Evolutionary conservation across 1,140 invertebrate genomes (phyloP).

Genomic region (Euura lappo): DNA sequence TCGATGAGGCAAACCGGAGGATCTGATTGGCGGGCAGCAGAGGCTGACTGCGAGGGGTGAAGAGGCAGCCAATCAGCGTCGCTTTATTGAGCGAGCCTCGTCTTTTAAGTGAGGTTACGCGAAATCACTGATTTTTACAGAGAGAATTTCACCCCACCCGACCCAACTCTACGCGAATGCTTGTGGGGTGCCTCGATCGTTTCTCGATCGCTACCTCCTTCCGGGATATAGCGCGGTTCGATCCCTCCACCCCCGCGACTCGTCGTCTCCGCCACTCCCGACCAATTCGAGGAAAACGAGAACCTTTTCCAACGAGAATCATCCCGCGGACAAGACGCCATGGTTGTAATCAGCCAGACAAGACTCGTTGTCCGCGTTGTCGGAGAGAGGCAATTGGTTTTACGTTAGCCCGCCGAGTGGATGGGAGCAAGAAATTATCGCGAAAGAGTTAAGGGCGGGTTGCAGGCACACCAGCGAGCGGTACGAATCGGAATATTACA

Average conservation of each 20-base stretch:
- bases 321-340: neutral
- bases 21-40: slow-evolving; percentile 58
- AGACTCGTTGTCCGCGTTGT: no score
- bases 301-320: neutral
- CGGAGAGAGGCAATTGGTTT: no score
- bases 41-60: slow-evolving; percentile 47
- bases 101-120: slow-evolving; percentile 33
- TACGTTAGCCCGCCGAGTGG: no score
- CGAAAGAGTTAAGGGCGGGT: neutral
- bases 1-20: slow-evolving; percentile 47
- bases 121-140: slow-evolving; percentile 59
- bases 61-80: slow-evolving; percentile 55
- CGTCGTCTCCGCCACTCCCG: neutral
- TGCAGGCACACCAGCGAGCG: slow-evolving; percentile 16
- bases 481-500: slow-evolving; percentile 57
- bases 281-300: neutral
- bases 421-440: neutral
- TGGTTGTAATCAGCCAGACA: no score
- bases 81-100: slow-evolving; percentile 43
- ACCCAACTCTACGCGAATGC: neutral
- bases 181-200: neutral
- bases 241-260: neutral
- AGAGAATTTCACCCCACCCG: neutral
- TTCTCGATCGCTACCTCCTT: neutral
- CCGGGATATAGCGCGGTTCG: neutral